Percentiles rank a stretch among this genome's conserved stretches.
Evolutionary conservation across 2,113 vertebrate species (phyloP).

Genomic region (Globicephala melas): DNA sequence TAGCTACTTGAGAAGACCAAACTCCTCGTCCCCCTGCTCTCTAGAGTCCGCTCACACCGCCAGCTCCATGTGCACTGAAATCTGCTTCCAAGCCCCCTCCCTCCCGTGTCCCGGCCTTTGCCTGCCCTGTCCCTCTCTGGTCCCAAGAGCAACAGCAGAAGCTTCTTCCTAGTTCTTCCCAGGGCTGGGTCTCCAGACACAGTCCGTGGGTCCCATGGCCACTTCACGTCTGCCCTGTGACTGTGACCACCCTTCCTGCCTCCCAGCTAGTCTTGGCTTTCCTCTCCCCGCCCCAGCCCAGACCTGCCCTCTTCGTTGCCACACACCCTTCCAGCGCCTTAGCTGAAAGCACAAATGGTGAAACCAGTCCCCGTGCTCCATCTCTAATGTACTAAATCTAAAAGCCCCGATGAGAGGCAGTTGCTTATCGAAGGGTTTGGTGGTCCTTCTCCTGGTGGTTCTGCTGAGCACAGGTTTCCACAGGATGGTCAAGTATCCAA

Average conservation of each 20-base stretch:
- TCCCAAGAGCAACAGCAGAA: constrained; percentile 15
- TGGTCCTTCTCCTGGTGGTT: constrained; percentile 45
- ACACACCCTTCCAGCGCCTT: constrained; percentile 54
- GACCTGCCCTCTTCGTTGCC: constrained; percentile 18
- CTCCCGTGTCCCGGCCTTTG: not conserved
- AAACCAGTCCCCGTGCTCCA: constrained; percentile 63
- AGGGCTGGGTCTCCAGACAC: not conserved
- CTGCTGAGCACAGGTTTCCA: constrained; percentile 55
- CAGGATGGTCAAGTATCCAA: constrained; percentile 65
- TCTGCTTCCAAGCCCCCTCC: not conserved
- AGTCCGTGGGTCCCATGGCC: constrained; percentile 65
- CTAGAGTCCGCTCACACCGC: constrained; percentile 57
- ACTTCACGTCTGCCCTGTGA: constrained; percentile 64
- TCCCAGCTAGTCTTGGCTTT: constrained; percentile 53
- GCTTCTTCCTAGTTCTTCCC: constrained; percentile 44
- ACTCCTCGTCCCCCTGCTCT: constrained; percentile 40
- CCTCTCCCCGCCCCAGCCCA: not conserved
- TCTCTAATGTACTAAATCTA: constrained; percentile 68
- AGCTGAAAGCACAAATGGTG: constrained; percentile 71
- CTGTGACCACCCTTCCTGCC: constrained; percentile 63
- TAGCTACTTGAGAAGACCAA: constrained; percentile 17
- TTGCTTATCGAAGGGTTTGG: constrained; percentile 55
- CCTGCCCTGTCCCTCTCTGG: constrained; percentile 33
- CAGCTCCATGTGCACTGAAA: constrained; percentile 37
- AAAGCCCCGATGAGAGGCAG: constrained; percentile 66